phyloP scores from a whole-genome alignment of 2,797 vertebrate genomes.

The Rhynchotus rufescens region DNA sequence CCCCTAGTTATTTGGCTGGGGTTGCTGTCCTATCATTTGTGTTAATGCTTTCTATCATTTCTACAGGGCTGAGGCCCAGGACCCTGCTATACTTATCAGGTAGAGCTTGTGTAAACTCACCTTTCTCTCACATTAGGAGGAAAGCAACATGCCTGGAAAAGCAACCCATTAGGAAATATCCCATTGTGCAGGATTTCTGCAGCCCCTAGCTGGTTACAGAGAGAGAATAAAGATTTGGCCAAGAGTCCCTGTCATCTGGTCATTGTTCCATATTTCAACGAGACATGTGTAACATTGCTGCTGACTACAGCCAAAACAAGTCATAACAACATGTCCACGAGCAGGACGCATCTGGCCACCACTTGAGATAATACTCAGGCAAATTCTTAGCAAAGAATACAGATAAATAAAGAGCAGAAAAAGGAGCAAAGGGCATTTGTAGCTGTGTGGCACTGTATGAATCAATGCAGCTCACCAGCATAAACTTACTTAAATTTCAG shows the following conservation, averaged over 20 bases:
- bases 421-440: not conserved
- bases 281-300: not conserved
- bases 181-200: not conserved
- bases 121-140: not conserved
- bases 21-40: not conserved
- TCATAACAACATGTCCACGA: rapidly evolving
- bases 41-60: not conserved
- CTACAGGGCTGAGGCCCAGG: too few species aligned
- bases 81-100: not conserved
- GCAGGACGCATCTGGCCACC: not conserved
- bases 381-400: not conserved
- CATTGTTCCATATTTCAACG: not conserved
- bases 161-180: not conserved
- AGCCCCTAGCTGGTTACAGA: not conserved
- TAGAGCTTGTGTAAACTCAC: not conserved
- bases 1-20: not conserved
- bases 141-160: not conserved
- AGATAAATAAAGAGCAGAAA: not conserved
- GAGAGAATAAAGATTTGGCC: not conserved
- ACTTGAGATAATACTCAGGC: not conserved
- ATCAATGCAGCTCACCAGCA: not conserved
- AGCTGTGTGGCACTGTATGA: not conserved
- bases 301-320: not conserved
- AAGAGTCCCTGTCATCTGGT: not conserved
- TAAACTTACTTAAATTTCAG: not conserved